Conservation (phyloP, 1,140 invertebrate genomes). For the Euwallacea fornicatus region DNA sequence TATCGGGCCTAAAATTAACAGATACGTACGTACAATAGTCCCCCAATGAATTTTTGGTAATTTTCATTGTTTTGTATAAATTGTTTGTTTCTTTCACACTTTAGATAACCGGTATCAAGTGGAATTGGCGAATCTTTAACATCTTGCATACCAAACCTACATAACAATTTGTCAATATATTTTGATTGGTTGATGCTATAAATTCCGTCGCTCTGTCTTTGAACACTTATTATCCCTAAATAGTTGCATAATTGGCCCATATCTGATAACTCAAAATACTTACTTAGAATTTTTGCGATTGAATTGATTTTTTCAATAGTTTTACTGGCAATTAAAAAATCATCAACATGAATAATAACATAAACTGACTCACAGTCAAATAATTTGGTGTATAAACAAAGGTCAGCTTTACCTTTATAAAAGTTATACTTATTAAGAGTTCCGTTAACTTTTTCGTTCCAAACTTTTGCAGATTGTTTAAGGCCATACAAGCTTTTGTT, state of each 20-base stretch:
- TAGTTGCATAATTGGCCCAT: slow-evolving; percentile 8
- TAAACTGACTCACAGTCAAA: neutral
- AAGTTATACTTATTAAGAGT: neutral
- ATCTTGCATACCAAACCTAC: slow-evolving; percentile 17
- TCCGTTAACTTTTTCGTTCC: slow-evolving; percentile 40
- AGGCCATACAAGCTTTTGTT: slow-evolving; percentile 48
- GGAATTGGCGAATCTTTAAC: slow-evolving; percentile 9
- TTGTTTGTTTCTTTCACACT: neutral
- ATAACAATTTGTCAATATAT: slow-evolving; percentile 16
- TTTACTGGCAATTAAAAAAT: slow-evolving; percentile 22
- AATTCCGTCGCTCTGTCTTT: neutral
- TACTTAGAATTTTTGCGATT: neutral
- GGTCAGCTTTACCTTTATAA: slow-evolving; percentile 5
- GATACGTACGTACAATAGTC: neutral
- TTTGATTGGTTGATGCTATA: slow-evolving; percentile 8
- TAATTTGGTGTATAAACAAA: slow-evolving; percentile 10
- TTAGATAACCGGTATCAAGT: slow-evolving; percentile 7
- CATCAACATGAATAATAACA: slow-evolving; percentile 21
- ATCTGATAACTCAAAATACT: slow-evolving; percentile 13
- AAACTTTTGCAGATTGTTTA: slow-evolving; percentile 46
- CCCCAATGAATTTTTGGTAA: slow-evolving; percentile 5
- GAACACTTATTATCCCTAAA: slow-evolving; percentile 9
- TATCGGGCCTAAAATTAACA: too few species aligned
- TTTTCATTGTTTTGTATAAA: neutral
- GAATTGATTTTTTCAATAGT: slow-evolving; percentile 7